Base-by-base conservation (phyloP, 2,888 invertebrate species). In the Tryphoninae sp. region DNA sequence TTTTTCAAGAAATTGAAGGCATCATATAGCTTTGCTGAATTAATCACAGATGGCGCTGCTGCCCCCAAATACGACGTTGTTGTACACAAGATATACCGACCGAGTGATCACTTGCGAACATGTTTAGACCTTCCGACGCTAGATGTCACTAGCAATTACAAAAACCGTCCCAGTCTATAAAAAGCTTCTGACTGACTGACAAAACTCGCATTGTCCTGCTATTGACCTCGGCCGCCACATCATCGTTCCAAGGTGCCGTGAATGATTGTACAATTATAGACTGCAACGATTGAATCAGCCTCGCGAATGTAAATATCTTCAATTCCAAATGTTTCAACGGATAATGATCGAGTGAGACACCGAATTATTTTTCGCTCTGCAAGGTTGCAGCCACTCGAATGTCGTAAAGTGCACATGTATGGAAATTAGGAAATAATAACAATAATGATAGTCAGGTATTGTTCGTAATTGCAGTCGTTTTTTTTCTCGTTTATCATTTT, bases 261-360 rank as follows among this genome's bases (percentile, higher is more conserved):
- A 82, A 82, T 82, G 72, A 79, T 82, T 68, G 72, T 78, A 76
- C 82, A 82, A 72, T 82, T 82, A 79, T 79, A 82, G 72, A 79
- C 67, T 42, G 62, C 72, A 76, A 67, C 55, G 74, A 72, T 75
- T 64, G 65, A 65, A 64, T 75, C 68, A 76, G 23, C 62, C 61
- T 79, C 62, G 67, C 53, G 71, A 75, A 78, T 82, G 75, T 61
- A 59, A 51, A 75, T 61, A 53, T 51, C 58, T 26, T 42, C 62
- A 55, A 45, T 40, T 58, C 19, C 2, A 62, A 80, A 80, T 71
- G 62, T 74, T 76, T 59, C 58, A 65, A 8, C 64, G 26, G 33
- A 72, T 68, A 45, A 53, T 53, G 51, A 72, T 11, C 26, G 26
- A 53, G 42, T 42, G 11, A 4, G 51, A 33, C 13, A 19, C 58